Base-by-base conservation (phyloP, 2,888 invertebrate species). In the Diplazon laetatorius region DNA sequence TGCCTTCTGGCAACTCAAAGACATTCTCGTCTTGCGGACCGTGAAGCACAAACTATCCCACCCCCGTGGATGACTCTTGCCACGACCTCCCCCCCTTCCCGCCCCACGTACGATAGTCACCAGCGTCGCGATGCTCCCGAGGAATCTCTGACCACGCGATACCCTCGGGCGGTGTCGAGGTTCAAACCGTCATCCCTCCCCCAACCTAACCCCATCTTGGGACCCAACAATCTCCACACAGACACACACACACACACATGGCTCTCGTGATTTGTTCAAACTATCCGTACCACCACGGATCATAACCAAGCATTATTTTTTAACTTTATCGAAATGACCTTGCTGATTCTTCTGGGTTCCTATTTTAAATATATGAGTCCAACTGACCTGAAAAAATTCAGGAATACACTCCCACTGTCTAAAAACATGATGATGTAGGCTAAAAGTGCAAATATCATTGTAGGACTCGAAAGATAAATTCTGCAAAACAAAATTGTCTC, bases 101-200 rank as follows among this genome's bases (percentile, higher is more conserved):
- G 79, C 20, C 44, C 52, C 57, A 37, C 57, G 37, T 25, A 60
- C 50, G 48, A 50, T 44, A 52, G 63, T 70, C 63, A 44, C 39
- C 46, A 39, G 30, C 46, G 68, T 70, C 30, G 62, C 37, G 70
- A 44, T 63, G 73, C 71, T 78, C 63, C 73, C 73, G 52, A 74
- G 89, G 88, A 88, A 90, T 89, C 82, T 85, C 89, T 90, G 90
- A 90, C 90, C 90, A 89, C 87, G 86, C 83, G 85, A 87, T 87
- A 84, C 85, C 88, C 89, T 78, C 82, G 71, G 83, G 89, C 86
- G 50, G 18, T 30, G 30, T 25, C 37, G 46, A 39, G 63, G 72
- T 30, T 30, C 30, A 6, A 30, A 30, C 30, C 30, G 6, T 42
- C 60, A 62, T 55, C 30, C 14, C 50, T 57, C 14, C 12, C 35